phyloP scores from a whole-genome alignment of 2,797 vertebrate genomes.

The Schizopygopsis pylzovi region DNA sequence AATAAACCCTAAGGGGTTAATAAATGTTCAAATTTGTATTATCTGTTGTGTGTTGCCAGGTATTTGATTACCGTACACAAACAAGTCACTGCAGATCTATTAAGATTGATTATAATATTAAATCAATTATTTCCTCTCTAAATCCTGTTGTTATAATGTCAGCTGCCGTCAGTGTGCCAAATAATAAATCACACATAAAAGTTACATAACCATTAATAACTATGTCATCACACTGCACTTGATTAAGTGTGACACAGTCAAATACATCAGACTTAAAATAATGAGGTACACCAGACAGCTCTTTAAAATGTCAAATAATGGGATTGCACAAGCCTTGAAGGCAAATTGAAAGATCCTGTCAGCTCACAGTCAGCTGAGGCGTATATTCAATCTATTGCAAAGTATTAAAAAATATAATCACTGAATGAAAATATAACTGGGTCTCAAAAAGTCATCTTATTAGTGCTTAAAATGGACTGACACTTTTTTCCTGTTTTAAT shows the following conservation, averaged over 20 bases:
- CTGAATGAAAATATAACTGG: constrained; percentile 37
- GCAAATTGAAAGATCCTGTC: constrained; percentile 44
- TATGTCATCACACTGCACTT: constrained; percentile 23
- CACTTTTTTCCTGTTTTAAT: neutral
- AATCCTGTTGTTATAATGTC: constrained; percentile 43
- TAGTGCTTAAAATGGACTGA: constrained; percentile 39
- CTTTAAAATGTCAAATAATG: constrained; percentile 56
- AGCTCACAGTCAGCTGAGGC: constrained; percentile 31
- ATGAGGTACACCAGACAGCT: constrained; percentile 41
- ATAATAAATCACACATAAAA: constrained; percentile 32
- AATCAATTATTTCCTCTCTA: constrained; percentile 22
- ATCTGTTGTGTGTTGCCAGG: constrained; percentile 21
- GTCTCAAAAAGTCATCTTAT: constrained; percentile 43
- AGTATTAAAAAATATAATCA: constrained; percentile 42
- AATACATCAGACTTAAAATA: constrained; percentile 45
- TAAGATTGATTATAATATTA: constrained; percentile 39
- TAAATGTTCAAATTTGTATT: constrained; percentile 7
- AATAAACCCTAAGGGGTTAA: neutral
- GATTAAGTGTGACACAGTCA: constrained; percentile 22
- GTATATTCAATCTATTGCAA: constrained; percentile 50
- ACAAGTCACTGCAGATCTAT: constrained; percentile 36
- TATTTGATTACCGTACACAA: constrained; percentile 22
- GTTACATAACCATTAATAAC: constrained; percentile 41
- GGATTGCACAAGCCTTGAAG: constrained; percentile 44
- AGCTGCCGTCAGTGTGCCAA: constrained; percentile 28